Conservation (phyloP, 1,140 invertebrate genomes). For the Hyposmocoma kahamanoa region DNA sequence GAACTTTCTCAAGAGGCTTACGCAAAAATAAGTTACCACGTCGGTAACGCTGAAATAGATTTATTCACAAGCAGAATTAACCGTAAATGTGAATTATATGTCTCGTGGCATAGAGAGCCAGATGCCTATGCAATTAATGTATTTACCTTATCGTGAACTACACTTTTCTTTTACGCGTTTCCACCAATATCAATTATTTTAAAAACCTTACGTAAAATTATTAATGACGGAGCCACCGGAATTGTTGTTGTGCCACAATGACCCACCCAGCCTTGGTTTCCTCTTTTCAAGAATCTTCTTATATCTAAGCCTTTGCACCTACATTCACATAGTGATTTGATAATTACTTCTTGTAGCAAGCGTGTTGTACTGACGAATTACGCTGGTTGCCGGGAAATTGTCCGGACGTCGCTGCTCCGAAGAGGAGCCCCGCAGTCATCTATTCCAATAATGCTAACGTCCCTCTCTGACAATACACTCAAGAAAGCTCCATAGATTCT, state of each 20-base stretch:
- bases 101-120: conserved; percentile 23
- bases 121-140: conserved; percentile 23
- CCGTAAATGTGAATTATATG: conserved; percentile 27
- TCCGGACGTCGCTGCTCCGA: too few species aligned
- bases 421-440: too few species aligned
- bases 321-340: too few species aligned
- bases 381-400: too few species aligned
- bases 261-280: conserved; percentile 14
- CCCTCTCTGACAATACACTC: too few species aligned
- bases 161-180: conserved; percentile 32
- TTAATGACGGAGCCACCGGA: conserved; percentile 18
- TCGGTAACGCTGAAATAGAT: conserved; percentile 22
- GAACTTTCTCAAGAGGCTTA: conserved; percentile 9
- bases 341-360: too few species aligned
- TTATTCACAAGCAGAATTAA: conserved; percentile 22
- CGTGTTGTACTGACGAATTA: too few species aligned
- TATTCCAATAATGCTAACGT: too few species aligned
- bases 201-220: conserved; percentile 25
- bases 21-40: conserved; percentile 11
- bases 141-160: conserved; percentile 30
- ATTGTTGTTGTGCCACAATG: conserved; percentile 30
- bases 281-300: too few species aligned
- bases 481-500: too few species aligned
- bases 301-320: too few species aligned
- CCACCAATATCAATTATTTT: conserved; percentile 29